Evolutionary conservation across 2,797 vertebrate species (phyloP), one percentile per base, ranked within the genome.

Genomic region (Parauchenoglanis punctatus): DNA sequence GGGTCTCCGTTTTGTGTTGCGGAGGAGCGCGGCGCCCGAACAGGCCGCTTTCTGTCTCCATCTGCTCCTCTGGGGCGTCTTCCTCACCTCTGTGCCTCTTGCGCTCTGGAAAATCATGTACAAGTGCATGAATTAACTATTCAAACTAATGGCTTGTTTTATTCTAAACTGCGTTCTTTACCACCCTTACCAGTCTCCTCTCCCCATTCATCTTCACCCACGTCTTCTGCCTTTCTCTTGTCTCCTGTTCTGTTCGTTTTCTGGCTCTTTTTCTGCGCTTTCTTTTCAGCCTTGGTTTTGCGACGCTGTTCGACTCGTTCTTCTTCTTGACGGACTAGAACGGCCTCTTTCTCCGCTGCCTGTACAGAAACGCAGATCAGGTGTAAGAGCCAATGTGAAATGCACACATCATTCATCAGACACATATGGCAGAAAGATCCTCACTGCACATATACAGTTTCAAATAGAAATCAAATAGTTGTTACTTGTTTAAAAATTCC

Each of bases 281-380:
- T 98, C 93, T 98, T 99, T 40, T 99, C 97, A 0, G 94, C 93
- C 88, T 96, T 96, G 25, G 89, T 77, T 88, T 93, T 97, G 88
- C 96, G 97, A 23, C 96, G 94, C 83, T 98, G 97, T 20, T 98
- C 97, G 0, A 85, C 91, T 92, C 94, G 96, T 12, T 97, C 97
- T 25, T 97, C 97, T 77, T 98, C 97, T 86, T 97, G 97, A 75
- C 94, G 96, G 56, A 93, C 94, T 3, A 94, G 88, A 78, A 93
- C 93, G 28, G 98, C 98, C 94, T 99, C 98, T 93, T 98, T 99
- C 94, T 96, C 96, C 0, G 97, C 97, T 70, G 92, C 97, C 98
- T 99, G 76, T 44, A 89, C 92, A 88, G 40, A 85, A 85, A 84
- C 18, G 20, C 17, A 7, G 80, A 54, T n/a, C 68, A 44, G 80